Base-by-base conservation (phyloP, 2,888 invertebrate species). In the Tenthredo distinguenda region DNA sequence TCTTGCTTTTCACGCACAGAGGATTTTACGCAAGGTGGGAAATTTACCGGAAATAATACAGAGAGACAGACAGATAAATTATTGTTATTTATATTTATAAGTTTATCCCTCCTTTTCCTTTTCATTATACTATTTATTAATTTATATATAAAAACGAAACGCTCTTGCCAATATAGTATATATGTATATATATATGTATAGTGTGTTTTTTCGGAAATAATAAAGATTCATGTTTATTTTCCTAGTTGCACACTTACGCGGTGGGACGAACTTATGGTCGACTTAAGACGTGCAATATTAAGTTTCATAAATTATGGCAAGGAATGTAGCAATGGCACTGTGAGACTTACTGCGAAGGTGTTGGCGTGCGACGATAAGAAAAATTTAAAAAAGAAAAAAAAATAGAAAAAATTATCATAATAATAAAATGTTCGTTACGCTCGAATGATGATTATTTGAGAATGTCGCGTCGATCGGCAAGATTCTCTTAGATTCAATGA, bases 281-380 rank as follows among this genome's bases (percentile, higher is more conserved):
- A 55, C 1, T 6, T 50, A 68, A 31, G 31, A 68, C 31, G 68
- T 68, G 31, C 68, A 31, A 68, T 68, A 47, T 77, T 43, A 9
- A 50, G 21, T 76, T 50, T 58, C 12, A 58, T 68, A 68, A 83
- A 68, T 83, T 71, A 83, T 83, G 83, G 83, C 83, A 83, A 83
- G 83, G 83, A 83, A 83, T 71, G 71, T 71, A 68, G 83, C 83
- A 83, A 83, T 83, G 83, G 83, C 83, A 83, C 83, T 79, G 55
- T 47, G 34, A 55, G 55, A 55, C 10, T 31, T 79, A 58, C 18
- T 31, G 26, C 31, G 18, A 76, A 76, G 34, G 47, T 43, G 71
- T 71, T 43, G 5, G 21, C 37, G 43, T 21, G 72, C 37, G 37
- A n/a, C 7, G 26, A 26, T 26, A 26, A 62, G 12, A 62, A 26